These are phyloP conservation scores for Tarsius wallacei DNA, from an alignment of 2,797 vertebrate species.

Conservation along the genomic window DNA sequence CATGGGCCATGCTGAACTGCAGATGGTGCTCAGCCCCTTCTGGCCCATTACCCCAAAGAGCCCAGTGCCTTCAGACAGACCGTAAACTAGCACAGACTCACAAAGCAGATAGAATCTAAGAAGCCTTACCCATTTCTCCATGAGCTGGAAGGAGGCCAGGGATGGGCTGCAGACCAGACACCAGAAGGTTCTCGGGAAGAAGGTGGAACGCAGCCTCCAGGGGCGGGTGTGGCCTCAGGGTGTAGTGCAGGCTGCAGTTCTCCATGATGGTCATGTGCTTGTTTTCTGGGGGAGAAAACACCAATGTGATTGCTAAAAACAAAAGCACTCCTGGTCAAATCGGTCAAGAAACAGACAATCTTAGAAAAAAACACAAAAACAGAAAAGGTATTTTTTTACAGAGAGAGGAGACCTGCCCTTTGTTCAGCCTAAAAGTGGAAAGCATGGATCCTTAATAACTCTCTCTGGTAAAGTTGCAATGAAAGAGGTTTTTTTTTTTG, in stretches of 20 bases:
- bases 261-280: constrained; percentile 92
- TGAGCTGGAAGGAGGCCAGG: constrained; percentile 92
- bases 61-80: accelerated
- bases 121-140: constrained; percentile 87
- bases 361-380: too few relatives aligned
- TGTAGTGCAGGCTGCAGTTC: constrained; percentile 92
- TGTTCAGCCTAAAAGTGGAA: background rate
- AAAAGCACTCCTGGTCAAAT: accelerated
- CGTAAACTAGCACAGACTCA: background rate
- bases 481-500: background rate
- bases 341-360: background rate
- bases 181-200: constrained; percentile 94
- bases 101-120: background rate
- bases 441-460: background rate
- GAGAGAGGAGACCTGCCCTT: background rate
- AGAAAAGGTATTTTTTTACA: background rate
- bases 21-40: accelerated
- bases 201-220: constrained; percentile 92
- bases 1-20: too few relatives aligned
- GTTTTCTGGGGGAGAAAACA: constrained; percentile 90
- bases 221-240: constrained; percentile 91
- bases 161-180: constrained; percentile 93
- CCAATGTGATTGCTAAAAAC: background rate
- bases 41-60: too few relatives aligned
- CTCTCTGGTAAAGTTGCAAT: background rate